Base-by-base conservation (phyloP, 2,113 vertebrate genomes). In the Nannospalax galili region DNA sequence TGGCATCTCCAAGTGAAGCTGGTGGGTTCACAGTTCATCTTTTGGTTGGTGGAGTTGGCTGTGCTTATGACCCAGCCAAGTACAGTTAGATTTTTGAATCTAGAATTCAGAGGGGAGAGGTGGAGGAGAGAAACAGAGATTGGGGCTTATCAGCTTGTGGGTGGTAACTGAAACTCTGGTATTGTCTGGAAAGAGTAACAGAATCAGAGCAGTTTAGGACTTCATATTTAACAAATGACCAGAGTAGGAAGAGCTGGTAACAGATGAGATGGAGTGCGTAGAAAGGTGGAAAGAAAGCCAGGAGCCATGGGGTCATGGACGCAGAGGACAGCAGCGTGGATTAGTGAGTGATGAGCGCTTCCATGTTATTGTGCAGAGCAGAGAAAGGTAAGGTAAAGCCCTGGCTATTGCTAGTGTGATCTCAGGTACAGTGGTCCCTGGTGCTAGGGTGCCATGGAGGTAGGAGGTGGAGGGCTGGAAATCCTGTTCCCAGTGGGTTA, bases 401-500 rank as follows among this genome's bases (percentile, higher is more conserved):
- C 30, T 40, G 52, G 40, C 12, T 1, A 0, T 52, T 6, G 6
- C 62, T 79, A n/a, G 1, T 28, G 24, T 64, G 28, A 35, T 20
- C 35, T 37, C 45, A 84, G 28, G 17, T 14, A 5, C 3, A 20
- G 30, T 70, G n/a, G 35, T 6, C 20, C 42, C 24, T 5, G 3
- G 12, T 17, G n/a, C 35, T 60, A 40, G 62, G 45, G 58, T 10
- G 14, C 20, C 8, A 26, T 1, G 12, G 65, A 52, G 35, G 35
- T 20, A 22, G 9, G 35, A 72, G n/a, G 8, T 1, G 5, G 78
- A 60, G 56, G 22, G 16, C 37, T 14, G 70, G 70, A 7, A 10
- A 1, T 3, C 0, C 58, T 2, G 1, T 4, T 9, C 11, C 17
- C 19, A 12, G 56, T 16, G 56, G n/a, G 22, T 28, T 22, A 4